Base-by-base conservation (phyloP, 2,888 invertebrate genomes). In the Brassicogethes aeneus region DNA sequence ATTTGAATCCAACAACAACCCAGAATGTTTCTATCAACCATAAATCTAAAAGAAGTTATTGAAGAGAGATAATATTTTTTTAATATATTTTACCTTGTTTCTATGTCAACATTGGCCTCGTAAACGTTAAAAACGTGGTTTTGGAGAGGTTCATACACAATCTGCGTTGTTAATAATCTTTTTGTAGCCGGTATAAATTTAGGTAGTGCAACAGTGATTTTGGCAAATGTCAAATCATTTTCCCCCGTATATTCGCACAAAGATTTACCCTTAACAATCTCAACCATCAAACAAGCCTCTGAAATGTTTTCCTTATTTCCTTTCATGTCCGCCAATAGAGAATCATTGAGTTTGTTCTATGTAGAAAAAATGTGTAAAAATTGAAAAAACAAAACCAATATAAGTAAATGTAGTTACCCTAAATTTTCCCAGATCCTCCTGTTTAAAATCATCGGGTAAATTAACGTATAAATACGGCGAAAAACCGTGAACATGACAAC, bases 1-100 rank as follows among this genome's bases (percentile, higher is more conserved):
- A 99, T 66, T 68, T 96, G 94, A 56, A 99, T 86, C 99, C 99
- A 99, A 65, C 90, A 92, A 64, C 99, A 99, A 13, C 99, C 99
- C 15, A 94, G 86, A 16, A 99, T 85, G 51, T 79, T 74, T 5
- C 82, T 85, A 61, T 99, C 97, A 17, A 96, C 93, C 96, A 99
- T 97, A 64, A 97, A 99, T 45, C 95, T 82, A n/a, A n/a, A n/a
- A n/a, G n/a, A n/a, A n/a, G n/a, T n/a, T n/a, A n/a, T n/a, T n/a
- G n/a, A n/a, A n/a, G n/a, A n/a, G n/a, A n/a, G n/a, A n/a, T n/a
- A n/a, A n/a, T n/a, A n/a, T n/a, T n/a, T n/a, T n/a, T n/a, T n/a
- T n/a, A n/a, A n/a, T n/a, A n/a, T n/a, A n/a, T n/a, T n/a, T n/a
- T 56, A 82, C 79, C 85, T 77, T 55, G 96, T 92, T 72, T 99